Evolutionary conservation across 1,140 invertebrate genomes (phyloP), one percentile per base, ranked within the genome.

Genomic region (Oreohelix idahoensis): DNA sequence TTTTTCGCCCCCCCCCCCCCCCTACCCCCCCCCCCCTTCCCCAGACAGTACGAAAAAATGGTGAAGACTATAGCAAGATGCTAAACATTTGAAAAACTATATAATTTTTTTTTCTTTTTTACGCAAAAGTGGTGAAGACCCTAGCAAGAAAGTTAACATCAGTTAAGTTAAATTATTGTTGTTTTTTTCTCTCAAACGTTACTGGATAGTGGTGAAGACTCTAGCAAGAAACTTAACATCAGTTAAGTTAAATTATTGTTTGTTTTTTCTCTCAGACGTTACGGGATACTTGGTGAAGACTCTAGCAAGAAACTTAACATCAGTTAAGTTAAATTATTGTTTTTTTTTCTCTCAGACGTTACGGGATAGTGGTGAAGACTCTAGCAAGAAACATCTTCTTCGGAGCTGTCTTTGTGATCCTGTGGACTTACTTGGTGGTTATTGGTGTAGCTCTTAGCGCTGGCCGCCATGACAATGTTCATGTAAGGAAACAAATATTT

Each of bases 401-500:
- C 49, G 76, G 66, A 2, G 80, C 69, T 1, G 36, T 75, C 17
- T 75, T 86, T 49, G 63, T 84, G 38, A 42, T 86, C 38, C 79
- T 86, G 42, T 86, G 85, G 85, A 63, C 81, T 71, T 86, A 86
- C 83, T 77, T 86, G 69, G 77, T 84, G 39, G 66, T 53, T 39
- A 83, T 86, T 51, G 76, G 79, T 0, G 70, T 77, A 15, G 69
- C 73, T 1, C 79, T 86, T 20, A 69, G 79, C 53, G 39, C 74
- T 49, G 78, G 76, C 15, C 69, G 85, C 66, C 80, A 77, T 15
- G 81, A 85, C 49, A 83, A 83, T 42, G 79, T 80, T 35, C 79
- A 80, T n/a, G 79, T 80, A 66, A 45, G 79, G 2, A 13, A 39
- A 45, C 42, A 45, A 8, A 5, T 45, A n/a, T n/a, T n/a, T n/a